A percentile compares a stretch with the other conserved stretches of the same genome.
phyloP scores from a whole-genome alignment of 2,888 invertebrate species.

The Drosophila diplacantha region DNA sequence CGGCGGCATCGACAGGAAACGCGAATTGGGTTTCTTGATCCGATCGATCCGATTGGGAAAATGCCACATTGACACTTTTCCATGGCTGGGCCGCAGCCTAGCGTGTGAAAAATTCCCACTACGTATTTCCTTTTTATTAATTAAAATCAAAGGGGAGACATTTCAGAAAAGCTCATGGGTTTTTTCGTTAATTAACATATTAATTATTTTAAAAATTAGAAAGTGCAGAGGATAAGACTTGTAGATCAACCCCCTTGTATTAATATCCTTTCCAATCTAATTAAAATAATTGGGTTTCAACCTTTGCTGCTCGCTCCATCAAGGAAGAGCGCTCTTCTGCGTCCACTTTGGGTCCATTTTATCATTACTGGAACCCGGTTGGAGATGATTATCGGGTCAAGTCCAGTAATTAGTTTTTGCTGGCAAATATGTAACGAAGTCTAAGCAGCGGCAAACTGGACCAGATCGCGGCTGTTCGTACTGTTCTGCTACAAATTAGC shows the following conservation, averaged over 20 bases:
- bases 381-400: slow-evolving; percentile 61
- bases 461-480: slow-evolving; percentile 32
- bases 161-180: slow-evolving; percentile 47
- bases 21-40: slow-evolving; percentile 41
- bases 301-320: slow-evolving; percentile 1
- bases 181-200: slow-evolving; percentile 11
- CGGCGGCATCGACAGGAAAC: slow-evolving; percentile 34
- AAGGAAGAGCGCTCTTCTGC: background rate
- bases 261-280: slow-evolving; percentile 32
- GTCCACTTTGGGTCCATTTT: slow-evolving; percentile 44
- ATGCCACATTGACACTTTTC: slow-evolving; percentile 41
- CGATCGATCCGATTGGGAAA: slow-evolving; percentile 41
- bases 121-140: slow-evolving; percentile 25
- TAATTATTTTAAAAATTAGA: background rate
- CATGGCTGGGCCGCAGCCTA: slow-evolving; percentile 12
- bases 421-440: slow-evolving; percentile 62
- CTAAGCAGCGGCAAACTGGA: slow-evolving; percentile 22
- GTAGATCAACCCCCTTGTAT: background rate
- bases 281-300: slow-evolving; percentile 63
- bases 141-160: slow-evolving; percentile 15
- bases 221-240: background rate
- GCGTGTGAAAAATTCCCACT: slow-evolving; percentile 28
- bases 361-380: slow-evolving; percentile 49
- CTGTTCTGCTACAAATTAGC: slow-evolving; percentile 61
- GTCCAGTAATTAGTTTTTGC: slow-evolving; percentile 64